These are phyloP conservation scores for Premnoplex brunnescens DNA, from an alignment of 2,797 vertebrate species.

Conservation along the genomic window DNA sequence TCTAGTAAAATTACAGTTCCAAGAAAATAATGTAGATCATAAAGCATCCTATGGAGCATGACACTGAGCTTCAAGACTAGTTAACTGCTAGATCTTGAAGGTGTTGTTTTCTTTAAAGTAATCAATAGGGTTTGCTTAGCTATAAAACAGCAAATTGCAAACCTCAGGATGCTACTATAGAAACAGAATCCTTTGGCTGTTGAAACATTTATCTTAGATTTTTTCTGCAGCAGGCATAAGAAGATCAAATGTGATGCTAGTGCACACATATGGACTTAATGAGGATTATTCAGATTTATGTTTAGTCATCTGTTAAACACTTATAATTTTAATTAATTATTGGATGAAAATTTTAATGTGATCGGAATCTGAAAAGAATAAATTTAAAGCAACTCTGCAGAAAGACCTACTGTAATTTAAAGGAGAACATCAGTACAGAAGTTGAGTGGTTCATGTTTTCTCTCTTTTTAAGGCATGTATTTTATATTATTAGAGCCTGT, in stretches of 20 bases:
- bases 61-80: not conserved
- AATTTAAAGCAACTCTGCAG: not conserved
- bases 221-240: not conserved
- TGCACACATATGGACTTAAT: not conserved
- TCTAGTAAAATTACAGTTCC: not conserved
- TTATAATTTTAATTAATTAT: conserved; percentile 23
- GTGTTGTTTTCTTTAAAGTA: not conserved
- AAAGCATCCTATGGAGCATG: not conserved
- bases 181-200: not conserved
- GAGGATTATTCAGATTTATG: not conserved
- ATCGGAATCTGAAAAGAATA: not conserved
- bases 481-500: not conserved
- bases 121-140: not conserved
- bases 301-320: not conserved
- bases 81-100: not conserved
- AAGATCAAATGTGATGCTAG: not conserved
- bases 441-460: conserved; percentile 24
- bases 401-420: not conserved
- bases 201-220: not conserved
- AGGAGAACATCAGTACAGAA: not conserved
- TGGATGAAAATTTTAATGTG: not conserved
- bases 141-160: not conserved
- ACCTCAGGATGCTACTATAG: not conserved
- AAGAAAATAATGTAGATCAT: not conserved
- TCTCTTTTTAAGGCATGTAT: not conserved